Conservation (phyloP, 2,888 invertebrate species). For the Geophilus truncorum region DNA sequence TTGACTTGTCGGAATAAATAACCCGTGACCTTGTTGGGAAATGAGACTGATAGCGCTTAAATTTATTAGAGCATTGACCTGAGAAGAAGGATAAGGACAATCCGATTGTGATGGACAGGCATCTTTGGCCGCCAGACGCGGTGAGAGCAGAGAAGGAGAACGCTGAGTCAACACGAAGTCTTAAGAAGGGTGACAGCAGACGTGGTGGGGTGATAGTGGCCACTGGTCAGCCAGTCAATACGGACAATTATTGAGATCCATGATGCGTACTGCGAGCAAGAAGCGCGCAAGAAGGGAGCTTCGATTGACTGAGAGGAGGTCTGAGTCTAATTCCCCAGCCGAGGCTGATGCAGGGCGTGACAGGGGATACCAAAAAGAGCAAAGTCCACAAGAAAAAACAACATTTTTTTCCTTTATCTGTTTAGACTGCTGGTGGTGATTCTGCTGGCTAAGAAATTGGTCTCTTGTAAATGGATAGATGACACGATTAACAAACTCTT, state of each 20-base stretch:
- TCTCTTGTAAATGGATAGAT: not conserved
- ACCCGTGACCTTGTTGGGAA: not conserved
- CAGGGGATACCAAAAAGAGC: not conserved
- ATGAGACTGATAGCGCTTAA: not conserved
- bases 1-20: constrained; percentile 1
- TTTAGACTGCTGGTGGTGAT: not conserved
- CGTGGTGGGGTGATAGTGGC: not conserved
- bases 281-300: not conserved
- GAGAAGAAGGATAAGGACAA: not conserved
- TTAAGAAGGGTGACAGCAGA: not conserved
- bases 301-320: not conserved
- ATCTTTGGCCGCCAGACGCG: not conserved
- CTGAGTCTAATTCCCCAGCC: not conserved
- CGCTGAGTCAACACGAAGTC: constrained; percentile 22
- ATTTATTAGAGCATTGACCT: not conserved
- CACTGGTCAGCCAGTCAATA: constrained; percentile 19
- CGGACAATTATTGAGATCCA: constrained; percentile 32
- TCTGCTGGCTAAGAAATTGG: not conserved
- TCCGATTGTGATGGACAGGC: constrained; percentile 19
- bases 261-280: not conserved
- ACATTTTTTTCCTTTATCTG: not conserved
- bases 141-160: not conserved
- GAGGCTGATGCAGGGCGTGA: not conserved
- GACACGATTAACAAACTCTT: not conserved
- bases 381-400: not conserved